phyloP scores from a whole-genome alignment of 2,888 invertebrate genomes.

The Drosophila recens region DNA sequence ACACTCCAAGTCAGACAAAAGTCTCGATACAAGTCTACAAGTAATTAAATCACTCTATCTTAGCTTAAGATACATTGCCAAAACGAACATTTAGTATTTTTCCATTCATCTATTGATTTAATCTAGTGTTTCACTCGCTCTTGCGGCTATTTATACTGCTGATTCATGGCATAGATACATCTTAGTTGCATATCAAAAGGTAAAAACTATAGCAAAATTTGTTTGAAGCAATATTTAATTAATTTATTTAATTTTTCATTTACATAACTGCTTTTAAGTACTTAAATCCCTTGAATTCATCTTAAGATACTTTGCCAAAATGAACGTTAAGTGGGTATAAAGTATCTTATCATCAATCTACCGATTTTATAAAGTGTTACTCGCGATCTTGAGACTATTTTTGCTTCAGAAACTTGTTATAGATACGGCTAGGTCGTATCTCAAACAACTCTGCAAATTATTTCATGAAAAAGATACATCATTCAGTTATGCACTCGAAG shows the following conservation, averaged over 20 bases:
- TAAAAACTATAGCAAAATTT: neutral
- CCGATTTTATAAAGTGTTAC: neutral
- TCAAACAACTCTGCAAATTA: neutral
- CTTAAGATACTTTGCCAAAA: slow-evolving; percentile 7
- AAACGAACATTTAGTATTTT: slow-evolving; percentile 15
- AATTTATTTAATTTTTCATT: too few species aligned
- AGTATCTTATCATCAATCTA: slow-evolving; percentile 4
- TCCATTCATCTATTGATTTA: slow-evolving; percentile 1
- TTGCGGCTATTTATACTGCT: neutral
- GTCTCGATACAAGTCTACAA: slow-evolving; percentile 10
- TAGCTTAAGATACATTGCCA: slow-evolving; percentile 17
- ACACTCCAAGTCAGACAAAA: slow-evolving; percentile 11
- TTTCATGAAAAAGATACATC: neutral
- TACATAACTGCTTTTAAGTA: neutral
- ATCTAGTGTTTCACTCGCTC: slow-evolving; percentile 1
- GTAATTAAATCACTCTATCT: slow-evolving; percentile 18
- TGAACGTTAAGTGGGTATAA: neutral
- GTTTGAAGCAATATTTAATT: too few species aligned
- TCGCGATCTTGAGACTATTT: slow-evolving; percentile 5
- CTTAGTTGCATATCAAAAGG: neutral
- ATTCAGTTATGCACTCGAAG: neutral
- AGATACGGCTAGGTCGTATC: neutral
- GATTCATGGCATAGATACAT: neutral
- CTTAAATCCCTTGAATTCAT: slow-evolving; percentile 13
- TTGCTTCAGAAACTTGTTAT: neutral